Conservation (phyloP, 2,888 invertebrate genomes). For the Apotomis betuletana region DNA sequence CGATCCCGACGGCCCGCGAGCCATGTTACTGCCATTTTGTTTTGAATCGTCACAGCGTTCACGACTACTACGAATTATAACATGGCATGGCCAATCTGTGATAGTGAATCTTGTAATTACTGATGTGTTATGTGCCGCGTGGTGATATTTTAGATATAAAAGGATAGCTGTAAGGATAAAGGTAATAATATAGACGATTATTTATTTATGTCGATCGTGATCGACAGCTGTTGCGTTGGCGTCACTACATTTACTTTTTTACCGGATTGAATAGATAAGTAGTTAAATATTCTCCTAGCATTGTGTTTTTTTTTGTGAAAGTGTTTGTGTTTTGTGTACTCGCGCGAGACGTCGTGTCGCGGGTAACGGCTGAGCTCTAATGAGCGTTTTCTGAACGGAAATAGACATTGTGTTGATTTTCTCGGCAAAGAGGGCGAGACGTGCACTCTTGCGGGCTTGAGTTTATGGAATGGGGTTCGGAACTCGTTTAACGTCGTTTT, state of each 20-base stretch:
- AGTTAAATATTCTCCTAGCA: background rate
- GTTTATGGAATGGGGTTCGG: constrained; percentile 20
- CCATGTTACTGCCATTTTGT: constrained; percentile 58
- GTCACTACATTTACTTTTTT: constrained; percentile 4
- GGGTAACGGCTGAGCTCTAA: constrained; percentile 6
- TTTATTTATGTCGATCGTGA: constrained; percentile 3
- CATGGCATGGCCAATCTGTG: constrained; percentile 44
- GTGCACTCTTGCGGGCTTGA: constrained; percentile 12
- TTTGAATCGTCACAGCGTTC: constrained; percentile 51
- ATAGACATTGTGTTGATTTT: constrained; percentile 12
- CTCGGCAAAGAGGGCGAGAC: background rate
- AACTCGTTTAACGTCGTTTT: constrained; percentile 6
- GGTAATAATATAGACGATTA: background rate
- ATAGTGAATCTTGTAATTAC: constrained; percentile 33
- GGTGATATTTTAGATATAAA: constrained; percentile 9
- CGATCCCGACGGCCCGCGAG: constrained; percentile 46
- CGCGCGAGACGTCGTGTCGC: constrained; percentile 20
- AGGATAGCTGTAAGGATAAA: constrained; percentile 25
- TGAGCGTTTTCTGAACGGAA: constrained; percentile 9
- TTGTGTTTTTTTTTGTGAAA: constrained; percentile 19
- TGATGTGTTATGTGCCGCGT: constrained; percentile 22
- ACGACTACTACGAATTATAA: constrained; percentile 45
- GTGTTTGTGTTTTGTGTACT: constrained; percentile 1
- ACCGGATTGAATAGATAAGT: background rate
- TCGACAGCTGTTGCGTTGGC: constrained; percentile 6